Evolutionary conservation across 2,888 invertebrate species (phyloP).

Genomic region (Nebria brevicollis): DNA sequence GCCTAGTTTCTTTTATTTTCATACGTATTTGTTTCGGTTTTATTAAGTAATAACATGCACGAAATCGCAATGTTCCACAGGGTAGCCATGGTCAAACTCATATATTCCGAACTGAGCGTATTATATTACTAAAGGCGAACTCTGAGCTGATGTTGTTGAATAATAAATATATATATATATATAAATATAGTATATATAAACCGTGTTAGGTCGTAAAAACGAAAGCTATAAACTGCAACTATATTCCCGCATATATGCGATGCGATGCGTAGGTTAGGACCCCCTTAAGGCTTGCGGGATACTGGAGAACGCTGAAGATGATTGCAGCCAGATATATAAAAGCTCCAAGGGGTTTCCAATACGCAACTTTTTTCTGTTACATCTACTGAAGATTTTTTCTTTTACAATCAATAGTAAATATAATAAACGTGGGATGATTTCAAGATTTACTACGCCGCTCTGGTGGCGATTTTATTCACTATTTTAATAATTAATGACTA

Average conservation of each 20-base stretch:
- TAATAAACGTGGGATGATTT: not conserved
- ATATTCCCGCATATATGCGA: not conserved
- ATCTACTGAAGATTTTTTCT: not conserved
- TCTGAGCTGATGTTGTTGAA: constrained; percentile 21
- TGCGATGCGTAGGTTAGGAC: not conserved
- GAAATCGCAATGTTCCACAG: constrained; percentile 44
- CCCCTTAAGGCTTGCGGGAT: not conserved
- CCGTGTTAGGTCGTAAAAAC: constrained; percentile 42
- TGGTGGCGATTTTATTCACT: not conserved
- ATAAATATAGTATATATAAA: constrained; percentile 3
- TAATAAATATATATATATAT: constrained; percentile 30
- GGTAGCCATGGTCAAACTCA: constrained; percentile 19
- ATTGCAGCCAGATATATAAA: not conserved
- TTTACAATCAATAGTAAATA: not conserved
- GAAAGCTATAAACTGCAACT: constrained; percentile 32
- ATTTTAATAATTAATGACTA: too few species aligned
- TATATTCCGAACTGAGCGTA: constrained; percentile 8
- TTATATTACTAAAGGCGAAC: constrained; percentile 31
- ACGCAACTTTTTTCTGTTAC: not conserved
- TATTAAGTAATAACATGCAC: constrained; percentile 45
- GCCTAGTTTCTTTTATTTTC: not conserved
- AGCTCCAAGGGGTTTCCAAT: not conserved
- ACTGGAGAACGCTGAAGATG: not conserved
- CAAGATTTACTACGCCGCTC: not conserved
- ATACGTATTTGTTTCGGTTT: constrained; percentile 27